Conservation (phyloP, 2,888 invertebrate genomes). For the Melinaea menophilus region DNA sequence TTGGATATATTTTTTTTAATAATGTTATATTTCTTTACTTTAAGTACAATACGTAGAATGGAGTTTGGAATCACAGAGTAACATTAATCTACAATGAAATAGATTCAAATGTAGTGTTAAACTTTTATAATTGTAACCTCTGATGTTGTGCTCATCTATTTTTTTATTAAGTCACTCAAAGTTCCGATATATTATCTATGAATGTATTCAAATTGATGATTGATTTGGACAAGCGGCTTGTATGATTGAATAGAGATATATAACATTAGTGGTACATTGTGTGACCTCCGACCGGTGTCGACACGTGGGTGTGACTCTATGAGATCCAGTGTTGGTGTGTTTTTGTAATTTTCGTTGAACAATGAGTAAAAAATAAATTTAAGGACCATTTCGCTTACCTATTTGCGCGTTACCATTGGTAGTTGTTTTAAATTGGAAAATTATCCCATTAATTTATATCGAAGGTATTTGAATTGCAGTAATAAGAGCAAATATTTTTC, state of each 20-base stretch:
- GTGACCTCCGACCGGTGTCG: slow-evolving; percentile 56
- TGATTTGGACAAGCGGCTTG: slow-evolving; percentile 58
- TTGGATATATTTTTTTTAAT: background rate
- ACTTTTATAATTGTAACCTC: background rate
- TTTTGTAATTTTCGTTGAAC: slow-evolving; percentile 31
- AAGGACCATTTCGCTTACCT: slow-evolving; percentile 6
- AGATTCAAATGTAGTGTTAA: background rate
- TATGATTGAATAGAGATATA: slow-evolving; percentile 76
- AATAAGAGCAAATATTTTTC: background rate
- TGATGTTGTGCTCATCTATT: slow-evolving; percentile 27
- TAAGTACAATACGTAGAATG: background rate
- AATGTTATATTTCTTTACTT: background rate
- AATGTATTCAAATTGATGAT: slow-evolving; percentile 77
- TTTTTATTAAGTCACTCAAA: slow-evolving; percentile 50
- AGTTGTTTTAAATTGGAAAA: too few species aligned
- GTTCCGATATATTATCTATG: slow-evolving; percentile 47
- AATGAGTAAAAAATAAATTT: slow-evolving; percentile 18
- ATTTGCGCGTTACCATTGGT: slow-evolving; percentile 1
- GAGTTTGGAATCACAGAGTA: too few species aligned
- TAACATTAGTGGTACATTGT: slow-evolving; percentile 63
- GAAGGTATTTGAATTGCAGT: too few species aligned
- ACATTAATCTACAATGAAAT: background rate
- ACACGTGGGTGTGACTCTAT: slow-evolving; percentile 46
- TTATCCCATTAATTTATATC: too few species aligned
- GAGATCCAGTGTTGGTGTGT: slow-evolving; percentile 40